phyloP scores from a whole-genome alignment of 2,113 vertebrate genomes.

The Ranitomeya imitator region DNA sequence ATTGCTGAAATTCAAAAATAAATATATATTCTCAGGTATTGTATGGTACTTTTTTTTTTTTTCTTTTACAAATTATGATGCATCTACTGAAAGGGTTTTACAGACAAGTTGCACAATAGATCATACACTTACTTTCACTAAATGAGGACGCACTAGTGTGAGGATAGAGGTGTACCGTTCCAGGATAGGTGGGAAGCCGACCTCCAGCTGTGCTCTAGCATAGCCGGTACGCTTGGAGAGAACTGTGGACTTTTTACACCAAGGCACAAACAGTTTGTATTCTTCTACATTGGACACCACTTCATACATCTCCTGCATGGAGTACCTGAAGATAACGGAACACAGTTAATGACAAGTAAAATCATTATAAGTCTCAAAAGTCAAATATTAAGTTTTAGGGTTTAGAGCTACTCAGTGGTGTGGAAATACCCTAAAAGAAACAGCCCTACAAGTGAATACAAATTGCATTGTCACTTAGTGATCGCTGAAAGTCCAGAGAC shows the following conservation, averaged over 20 bases:
- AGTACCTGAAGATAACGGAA: constrained; percentile 73
- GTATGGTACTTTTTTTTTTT: background rate
- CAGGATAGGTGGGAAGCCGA: constrained; percentile 89
- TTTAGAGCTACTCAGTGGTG: background rate
- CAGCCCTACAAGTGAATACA: too few species aligned
- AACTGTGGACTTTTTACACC: constrained; percentile 92
- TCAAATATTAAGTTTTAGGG: background rate
- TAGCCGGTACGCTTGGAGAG: constrained; percentile 83
- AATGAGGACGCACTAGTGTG: constrained; percentile 87
- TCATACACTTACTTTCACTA: constrained; percentile 83
- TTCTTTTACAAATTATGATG: background rate
- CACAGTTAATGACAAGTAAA: background rate
- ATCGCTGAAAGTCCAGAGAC: too few species aligned
- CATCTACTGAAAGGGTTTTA: too few species aligned
- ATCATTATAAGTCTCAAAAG: background rate
- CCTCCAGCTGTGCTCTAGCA: constrained; percentile 87
- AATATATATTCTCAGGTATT: background rate
- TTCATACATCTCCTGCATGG: constrained; percentile 95
- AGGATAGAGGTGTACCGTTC: constrained; percentile 92
- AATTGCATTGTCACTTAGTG: too few species aligned
- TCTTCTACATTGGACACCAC: constrained; percentile 94
- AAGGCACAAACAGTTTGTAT: constrained; percentile 91
- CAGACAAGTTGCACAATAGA: background rate
- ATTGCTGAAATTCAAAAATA: background rate
- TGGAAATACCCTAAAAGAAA: too few species aligned